Percentiles rank a stretch among this genome's conserved stretches.
These are phyloP conservation scores for Alloplasta piceator DNA, from an alignment of 2,888 invertebrate genomes.

Conservation along the genomic window DNA sequence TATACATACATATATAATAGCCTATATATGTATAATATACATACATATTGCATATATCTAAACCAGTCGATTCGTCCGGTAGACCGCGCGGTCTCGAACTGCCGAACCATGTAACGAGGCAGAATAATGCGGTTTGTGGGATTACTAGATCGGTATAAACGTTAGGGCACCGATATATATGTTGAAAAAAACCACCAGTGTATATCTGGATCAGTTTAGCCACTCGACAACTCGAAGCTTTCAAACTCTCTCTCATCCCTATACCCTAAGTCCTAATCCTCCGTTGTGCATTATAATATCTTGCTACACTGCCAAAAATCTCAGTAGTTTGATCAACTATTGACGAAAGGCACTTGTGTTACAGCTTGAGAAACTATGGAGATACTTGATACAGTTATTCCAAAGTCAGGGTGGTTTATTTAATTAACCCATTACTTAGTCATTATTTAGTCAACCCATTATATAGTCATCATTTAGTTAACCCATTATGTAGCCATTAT, in stretches of 20 bases:
- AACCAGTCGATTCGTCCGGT: constrained; percentile 35
- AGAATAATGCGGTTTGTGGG: constrained; percentile 56
- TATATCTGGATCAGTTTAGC: neutral
- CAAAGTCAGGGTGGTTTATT: too few species aligned
- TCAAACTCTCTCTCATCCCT: neutral
- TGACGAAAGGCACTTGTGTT: too few species aligned
- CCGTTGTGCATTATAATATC: too few species aligned
- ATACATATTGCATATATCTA: constrained; percentile 1
- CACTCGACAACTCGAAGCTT: constrained; percentile 1
- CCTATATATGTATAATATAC: constrained; percentile 6
- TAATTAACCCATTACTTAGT: too few species aligned
- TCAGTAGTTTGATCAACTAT: too few species aligned
- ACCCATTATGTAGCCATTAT: too few species aligned
- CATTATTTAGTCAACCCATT: too few species aligned
- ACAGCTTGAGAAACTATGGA: too few species aligned
- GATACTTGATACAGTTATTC: too few species aligned
- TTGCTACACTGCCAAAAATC: too few species aligned
- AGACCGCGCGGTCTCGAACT: constrained; percentile 60
- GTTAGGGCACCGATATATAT: constrained; percentile 29
- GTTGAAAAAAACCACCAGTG: constrained; percentile 22
- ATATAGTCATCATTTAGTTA: too few species aligned
- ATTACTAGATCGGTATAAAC: constrained; percentile 60
- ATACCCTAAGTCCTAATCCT: too few species aligned
- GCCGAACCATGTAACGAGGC: constrained; percentile 67
- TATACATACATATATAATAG: constrained; percentile 5